Conservation (phyloP, 2,113 vertebrate species). For the Oxygymnocypris stewartii region DNA sequence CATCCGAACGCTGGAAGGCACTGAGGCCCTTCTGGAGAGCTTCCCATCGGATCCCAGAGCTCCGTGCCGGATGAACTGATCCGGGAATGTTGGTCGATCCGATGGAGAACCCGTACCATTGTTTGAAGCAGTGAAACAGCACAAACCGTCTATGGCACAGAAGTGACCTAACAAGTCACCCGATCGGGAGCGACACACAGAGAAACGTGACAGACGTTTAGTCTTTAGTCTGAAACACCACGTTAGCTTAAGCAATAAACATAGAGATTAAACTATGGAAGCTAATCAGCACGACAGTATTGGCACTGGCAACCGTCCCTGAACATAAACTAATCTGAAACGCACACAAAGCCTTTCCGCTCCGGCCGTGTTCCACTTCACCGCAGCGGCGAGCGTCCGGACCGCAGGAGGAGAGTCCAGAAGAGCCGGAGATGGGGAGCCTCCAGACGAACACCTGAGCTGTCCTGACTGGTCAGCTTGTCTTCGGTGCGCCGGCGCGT, state of each 20-base stretch:
- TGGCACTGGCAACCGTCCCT: conserved; percentile 72
- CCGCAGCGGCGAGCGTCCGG: not conserved
- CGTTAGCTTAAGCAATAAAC: conserved; percentile 41
- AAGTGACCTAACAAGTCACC: conserved; percentile 11
- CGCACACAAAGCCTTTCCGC: not conserved
- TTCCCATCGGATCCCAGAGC: not conserved
- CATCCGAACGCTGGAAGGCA: conserved; percentile 38
- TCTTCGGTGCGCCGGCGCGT: conserved; percentile 91
- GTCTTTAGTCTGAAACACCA: conserved; percentile 30
- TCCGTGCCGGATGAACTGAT: not conserved
- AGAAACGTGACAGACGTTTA: not conserved
- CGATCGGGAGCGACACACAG: not conserved
- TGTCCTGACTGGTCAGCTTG: conserved; percentile 85
- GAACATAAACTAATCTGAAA: conserved; percentile 14
- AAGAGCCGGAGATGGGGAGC: not conserved
- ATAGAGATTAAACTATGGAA: conserved; percentile 56
- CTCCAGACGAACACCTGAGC: conserved; percentile 68
- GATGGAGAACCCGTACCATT: not conserved
- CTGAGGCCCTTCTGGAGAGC: conserved; percentile 12
- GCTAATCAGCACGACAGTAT: conserved; percentile 59
- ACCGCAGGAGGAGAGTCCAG: not conserved
- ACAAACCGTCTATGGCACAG: conserved; percentile 57
- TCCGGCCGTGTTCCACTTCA: not conserved
- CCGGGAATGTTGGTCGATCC: not conserved
- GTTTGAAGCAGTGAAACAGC: conserved; percentile 61